Evolutionary conservation across 2,888 invertebrate genomes (phyloP).

Genomic region (Seladonia tumulorum): DNA sequence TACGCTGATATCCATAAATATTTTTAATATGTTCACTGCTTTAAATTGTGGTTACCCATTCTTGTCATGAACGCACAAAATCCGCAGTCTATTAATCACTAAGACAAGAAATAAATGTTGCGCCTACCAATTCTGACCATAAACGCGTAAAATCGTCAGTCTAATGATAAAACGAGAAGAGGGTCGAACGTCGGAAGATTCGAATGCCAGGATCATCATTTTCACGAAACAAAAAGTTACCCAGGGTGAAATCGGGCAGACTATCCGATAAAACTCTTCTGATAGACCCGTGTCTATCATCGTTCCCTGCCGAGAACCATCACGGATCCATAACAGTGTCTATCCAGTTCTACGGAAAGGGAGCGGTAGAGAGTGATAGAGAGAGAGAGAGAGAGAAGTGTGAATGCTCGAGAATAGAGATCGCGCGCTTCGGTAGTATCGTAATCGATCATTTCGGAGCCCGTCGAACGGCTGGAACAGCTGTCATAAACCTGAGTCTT

Average conservation of each 20-base stretch:
- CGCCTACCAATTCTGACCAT: background rate
- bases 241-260: background rate
- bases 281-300: conserved; percentile 1
- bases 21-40: too few relatives aligned
- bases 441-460: conserved; percentile 3
- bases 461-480: conserved; percentile 1
- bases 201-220: background rate
- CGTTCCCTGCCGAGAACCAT: background rate
- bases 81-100: too few relatives aligned
- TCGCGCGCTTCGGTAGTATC: background rate
- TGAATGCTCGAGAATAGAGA: background rate
- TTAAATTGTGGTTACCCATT: too few relatives aligned
- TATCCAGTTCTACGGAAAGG: background rate
- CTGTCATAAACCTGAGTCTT: background rate
- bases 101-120: too few relatives aligned
- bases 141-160: background rate
- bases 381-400: background rate
- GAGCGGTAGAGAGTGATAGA: background rate
- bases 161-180: background rate
- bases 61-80: too few relatives aligned
- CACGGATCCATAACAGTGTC: background rate
- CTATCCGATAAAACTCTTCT: background rate
- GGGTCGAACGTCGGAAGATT: too few relatives aligned
- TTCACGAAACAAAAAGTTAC: background rate
- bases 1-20: too few relatives aligned